Percentiles rank a stretch among this genome's conserved stretches.
Evolutionary conservation across 2,888 invertebrate genomes (phyloP).

Genomic region (Drosophila anomelani): DNA sequence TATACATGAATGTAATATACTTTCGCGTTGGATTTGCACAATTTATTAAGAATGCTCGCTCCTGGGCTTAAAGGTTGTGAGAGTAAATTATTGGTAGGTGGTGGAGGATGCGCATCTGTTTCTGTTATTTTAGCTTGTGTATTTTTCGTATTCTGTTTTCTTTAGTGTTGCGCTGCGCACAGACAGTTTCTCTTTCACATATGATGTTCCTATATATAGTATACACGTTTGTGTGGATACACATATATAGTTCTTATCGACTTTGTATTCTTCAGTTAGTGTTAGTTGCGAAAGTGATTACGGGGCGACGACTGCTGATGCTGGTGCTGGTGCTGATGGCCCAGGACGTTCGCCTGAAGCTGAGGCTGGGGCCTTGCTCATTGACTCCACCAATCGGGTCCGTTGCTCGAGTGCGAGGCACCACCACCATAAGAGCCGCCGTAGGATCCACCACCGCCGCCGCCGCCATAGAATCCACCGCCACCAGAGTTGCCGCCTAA

Average conservation of each 20-base stretch:
- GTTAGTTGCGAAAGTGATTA: slow-evolving; percentile 61
- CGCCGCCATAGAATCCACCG: slow-evolving; percentile 70
- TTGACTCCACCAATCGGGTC: slow-evolving; percentile 86
- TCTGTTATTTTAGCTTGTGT: slow-evolving; percentile 30
- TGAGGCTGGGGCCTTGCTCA: slow-evolving; percentile 68
- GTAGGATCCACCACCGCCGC: slow-evolving; percentile 75
- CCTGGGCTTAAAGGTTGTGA: slow-evolving; percentile 23
- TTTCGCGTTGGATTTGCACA: slow-evolving; percentile 35
- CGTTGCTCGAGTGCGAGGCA: slow-evolving; percentile 80
- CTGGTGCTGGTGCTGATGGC: slow-evolving; percentile 48
- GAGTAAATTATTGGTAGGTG: slow-evolving; percentile 27
- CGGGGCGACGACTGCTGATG: slow-evolving; percentile 39
- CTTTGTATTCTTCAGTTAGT: slow-evolving; percentile 34
- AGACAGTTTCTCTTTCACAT: slow-evolving; percentile 77
- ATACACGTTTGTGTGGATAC: slow-evolving; percentile 43
- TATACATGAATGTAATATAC: slow-evolving; percentile 41
- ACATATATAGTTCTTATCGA: slow-evolving; percentile 50
- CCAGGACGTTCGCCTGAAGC: slow-evolving; percentile 44
- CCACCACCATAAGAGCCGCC: slow-evolving; percentile 83
- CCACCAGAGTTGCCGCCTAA: slow-evolving; percentile 72
- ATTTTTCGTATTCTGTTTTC: slow-evolving; percentile 31
- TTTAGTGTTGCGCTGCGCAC: slow-evolving; percentile 70
- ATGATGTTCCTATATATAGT: slow-evolving; percentile 68
- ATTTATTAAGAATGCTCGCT: slow-evolving; percentile 44
- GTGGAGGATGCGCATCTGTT: slow-evolving; percentile 31